Percentiles rank a stretch among this genome's conserved stretches.
Conservation (phyloP, 2,113 vertebrate genomes). For the Herpailurus yagouaroundi region DNA sequence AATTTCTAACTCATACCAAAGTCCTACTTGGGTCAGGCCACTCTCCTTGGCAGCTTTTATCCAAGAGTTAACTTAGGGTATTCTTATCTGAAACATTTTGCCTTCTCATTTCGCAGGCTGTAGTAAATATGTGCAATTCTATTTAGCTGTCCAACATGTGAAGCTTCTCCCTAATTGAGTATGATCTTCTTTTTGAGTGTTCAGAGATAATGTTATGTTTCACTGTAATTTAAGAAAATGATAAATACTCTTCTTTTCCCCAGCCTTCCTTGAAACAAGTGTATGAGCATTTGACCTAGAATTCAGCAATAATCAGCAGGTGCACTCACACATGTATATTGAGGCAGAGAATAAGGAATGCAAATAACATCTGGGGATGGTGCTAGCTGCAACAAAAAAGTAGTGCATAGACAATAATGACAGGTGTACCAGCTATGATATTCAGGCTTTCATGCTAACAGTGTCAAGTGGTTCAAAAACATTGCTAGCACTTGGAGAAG, state of each 20-base stretch:
- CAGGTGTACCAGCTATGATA: background rate
- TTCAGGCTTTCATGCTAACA: background rate
- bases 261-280: background rate
- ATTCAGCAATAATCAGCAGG: background rate
- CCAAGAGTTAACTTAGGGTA: background rate
- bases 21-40: background rate
- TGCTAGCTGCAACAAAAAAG: background rate
- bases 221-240: background rate
- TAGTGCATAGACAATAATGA: background rate
- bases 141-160: background rate
- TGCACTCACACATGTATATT: rapidly evolving
- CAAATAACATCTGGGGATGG: background rate
- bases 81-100: background rate
- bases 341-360: background rate
- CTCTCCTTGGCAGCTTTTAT: background rate
- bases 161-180: background rate
- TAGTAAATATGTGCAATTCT: background rate
- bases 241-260: background rate
- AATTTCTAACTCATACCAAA: background rate
- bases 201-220: background rate
- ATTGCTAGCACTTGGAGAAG: background rate
- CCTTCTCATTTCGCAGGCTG: background rate
- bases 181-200: background rate
- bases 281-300: too few species aligned
- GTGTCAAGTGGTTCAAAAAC: background rate